phyloP scores from a whole-genome alignment of 1,140 invertebrate genomes.

The Muscidifurax raptorellus region DNA sequence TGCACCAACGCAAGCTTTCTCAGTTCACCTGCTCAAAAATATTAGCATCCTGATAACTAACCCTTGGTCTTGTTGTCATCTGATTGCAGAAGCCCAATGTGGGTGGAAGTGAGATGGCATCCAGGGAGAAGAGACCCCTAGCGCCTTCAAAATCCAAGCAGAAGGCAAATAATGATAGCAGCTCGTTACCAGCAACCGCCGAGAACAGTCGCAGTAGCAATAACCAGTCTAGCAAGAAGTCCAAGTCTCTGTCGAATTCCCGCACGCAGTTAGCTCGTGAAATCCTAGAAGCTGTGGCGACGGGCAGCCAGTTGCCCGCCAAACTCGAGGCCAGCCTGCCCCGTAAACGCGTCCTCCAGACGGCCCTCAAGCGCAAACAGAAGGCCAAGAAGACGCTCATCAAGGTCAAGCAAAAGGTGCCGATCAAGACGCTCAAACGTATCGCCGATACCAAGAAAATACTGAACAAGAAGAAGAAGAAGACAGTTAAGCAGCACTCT shows the following conservation, averaged over 20 bases:
- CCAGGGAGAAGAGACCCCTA: conserved; percentile 76
- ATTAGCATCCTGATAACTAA: background rate
- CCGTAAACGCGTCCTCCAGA: conserved; percentile 68
- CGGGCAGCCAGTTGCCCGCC: conserved; percentile 66
- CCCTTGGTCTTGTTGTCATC: background rate
- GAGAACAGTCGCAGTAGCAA: background rate
- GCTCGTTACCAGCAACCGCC: conserved; percentile 22
- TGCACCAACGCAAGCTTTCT: background rate
- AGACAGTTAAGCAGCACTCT: background rate
- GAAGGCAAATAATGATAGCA: conserved; percentile 71
- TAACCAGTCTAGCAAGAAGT: conserved; percentile 5
- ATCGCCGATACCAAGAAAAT: conserved; percentile 64
- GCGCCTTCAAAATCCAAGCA: conserved; percentile 74
- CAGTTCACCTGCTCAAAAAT: background rate
- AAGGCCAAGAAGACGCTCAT: conserved; percentile 66
- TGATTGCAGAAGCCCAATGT: conserved; percentile 74
- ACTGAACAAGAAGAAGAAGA: conserved; percentile 60
- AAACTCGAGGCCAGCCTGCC: conserved; percentile 71
- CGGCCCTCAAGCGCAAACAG: conserved; percentile 66
- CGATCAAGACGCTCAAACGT: conserved; percentile 67
- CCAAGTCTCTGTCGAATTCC: conserved; percentile 27
- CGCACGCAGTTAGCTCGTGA: conserved; percentile 65
- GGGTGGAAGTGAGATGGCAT: conserved; percentile 77
- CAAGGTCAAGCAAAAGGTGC: conserved; percentile 70
- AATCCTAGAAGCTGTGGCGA: conserved; percentile 64